Evolutionary conservation across 2,888 invertebrate genomes (phyloP).

Genomic region (Neoitamus cyanurus): DNA sequence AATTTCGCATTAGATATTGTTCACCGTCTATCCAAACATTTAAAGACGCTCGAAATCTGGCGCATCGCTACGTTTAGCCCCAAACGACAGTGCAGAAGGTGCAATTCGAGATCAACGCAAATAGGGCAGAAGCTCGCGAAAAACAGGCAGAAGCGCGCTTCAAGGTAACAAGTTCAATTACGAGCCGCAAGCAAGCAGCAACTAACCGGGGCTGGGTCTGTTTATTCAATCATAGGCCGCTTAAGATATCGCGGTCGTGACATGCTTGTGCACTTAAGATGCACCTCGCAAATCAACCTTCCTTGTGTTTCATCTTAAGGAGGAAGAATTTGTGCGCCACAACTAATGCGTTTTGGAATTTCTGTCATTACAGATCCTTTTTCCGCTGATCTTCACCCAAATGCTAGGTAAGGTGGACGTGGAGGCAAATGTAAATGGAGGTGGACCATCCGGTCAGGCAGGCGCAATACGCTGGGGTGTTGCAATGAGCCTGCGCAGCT

Average conservation of each 20-base stretch:
- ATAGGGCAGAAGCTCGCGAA: slow-evolving; percentile 12
- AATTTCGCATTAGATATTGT: not conserved
- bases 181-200: slow-evolving; percentile 42
- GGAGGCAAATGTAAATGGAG: slow-evolving; percentile 78
- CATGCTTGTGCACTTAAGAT: not conserved
- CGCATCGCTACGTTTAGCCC: not conserved
- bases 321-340: not conserved
- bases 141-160: slow-evolving; percentile 35
- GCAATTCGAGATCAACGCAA: slow-evolving; percentile 10
- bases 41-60: not conserved
- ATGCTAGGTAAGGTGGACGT: slow-evolving; percentile 84
- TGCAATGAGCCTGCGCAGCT: slow-evolving; percentile 83
- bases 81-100: not conserved
- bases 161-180: slow-evolving; percentile 53
- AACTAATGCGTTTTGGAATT: not conserved
- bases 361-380: slow-evolving; percentile 73
- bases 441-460: slow-evolving; percentile 84
- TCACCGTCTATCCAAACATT: not conserved
- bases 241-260: slow-evolving; percentile 9
- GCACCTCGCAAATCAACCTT: not conserved
- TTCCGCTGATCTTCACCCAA: slow-evolving; percentile 84
- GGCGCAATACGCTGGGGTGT: slow-evolving; percentile 91
- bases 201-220: slow-evolving; percentile 9
- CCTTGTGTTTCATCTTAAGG: not conserved
- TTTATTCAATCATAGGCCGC: slow-evolving; percentile 49